Evolutionary conservation across 2,113 vertebrate species (phyloP).

Genomic region (Gobiocypris rarus): DNA sequence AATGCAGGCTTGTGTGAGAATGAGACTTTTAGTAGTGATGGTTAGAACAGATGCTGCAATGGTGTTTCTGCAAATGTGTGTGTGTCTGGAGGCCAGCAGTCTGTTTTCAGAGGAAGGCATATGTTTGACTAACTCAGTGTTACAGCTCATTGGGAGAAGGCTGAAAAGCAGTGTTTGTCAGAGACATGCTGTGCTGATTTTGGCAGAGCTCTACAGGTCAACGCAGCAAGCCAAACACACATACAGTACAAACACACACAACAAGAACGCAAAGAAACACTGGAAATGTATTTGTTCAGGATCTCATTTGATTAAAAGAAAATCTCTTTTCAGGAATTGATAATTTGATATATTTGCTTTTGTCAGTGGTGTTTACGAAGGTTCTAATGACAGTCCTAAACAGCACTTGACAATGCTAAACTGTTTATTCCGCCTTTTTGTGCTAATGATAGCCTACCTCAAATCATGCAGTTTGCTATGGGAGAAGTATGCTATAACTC

Average conservation of each 20-base stretch:
- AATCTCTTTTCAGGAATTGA: neutral
- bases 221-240: constrained; percentile 47
- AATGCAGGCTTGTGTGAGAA: neutral
- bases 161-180: constrained; percentile 30
- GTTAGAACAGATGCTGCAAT: constrained; percentile 14
- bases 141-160: constrained; percentile 22
- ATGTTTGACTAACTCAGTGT: constrained; percentile 24
- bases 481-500: neutral
- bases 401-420: neutral
- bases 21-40: neutral
- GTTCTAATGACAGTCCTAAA: neutral
- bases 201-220: constrained; percentile 29
- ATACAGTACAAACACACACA: constrained; percentile 9
- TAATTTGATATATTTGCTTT: neutral
- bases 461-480: neutral
- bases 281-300: neutral
- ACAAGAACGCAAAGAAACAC: neutral
- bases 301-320: neutral
- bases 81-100: neutral
- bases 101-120: constrained; percentile 5
- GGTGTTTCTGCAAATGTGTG: neutral
- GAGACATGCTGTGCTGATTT: constrained; percentile 7
- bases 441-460: neutral
- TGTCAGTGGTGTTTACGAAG: neutral
- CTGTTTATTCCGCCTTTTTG: neutral